Base-by-base conservation (phyloP, 1,140 invertebrate genomes). In the Goniozus legneri region DNA sequence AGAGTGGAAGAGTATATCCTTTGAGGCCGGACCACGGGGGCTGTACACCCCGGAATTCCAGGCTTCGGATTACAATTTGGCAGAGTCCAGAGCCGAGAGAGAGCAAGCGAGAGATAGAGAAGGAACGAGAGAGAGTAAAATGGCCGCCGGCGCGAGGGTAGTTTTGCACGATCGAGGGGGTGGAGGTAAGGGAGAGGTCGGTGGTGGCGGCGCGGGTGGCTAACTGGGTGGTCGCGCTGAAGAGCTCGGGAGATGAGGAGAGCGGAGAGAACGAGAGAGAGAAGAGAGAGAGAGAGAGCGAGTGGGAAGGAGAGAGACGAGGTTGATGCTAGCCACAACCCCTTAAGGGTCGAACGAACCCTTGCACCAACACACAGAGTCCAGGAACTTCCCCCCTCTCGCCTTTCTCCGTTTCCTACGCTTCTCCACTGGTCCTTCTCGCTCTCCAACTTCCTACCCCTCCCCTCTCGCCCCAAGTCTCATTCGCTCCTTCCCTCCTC, bases 261-360 rank as follows among this genome's bases (percentile, higher is more conserved):
- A 53, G 54, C 46, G 37, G 44, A 56, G 56, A 38, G 44, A 48
- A 36, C 46, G 45, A 56, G 47, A 44, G 50, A 52, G 50, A 54
- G 47, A 46, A 44, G 49, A 59, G 60, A 47, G 52, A 55, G 60
- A 47, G 52, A 55, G 58, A 35, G 52, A 43, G 50, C 52, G 52
- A 56, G 45, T 52, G 53, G 48, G 50, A 47, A 34, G 44, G 54
- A 48, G 56, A 55, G 39, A 49, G 45, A 56, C 56, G 58, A 62
- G 62, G 61, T 55, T 58, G 65, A 62, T 66, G 69, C 66, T 76
- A 76, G 73, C 73, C 73, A 73, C 73, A 76, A 75, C 72, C 73
- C 73, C 73, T 73, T 73, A 76, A 76, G 72, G 72, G 73, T 75
- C 71, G 72, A 73, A 64, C 69, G 67, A 67, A 76, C 71, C 71